Percentiles rank a stretch among this genome's conserved stretches.
phyloP scores from a whole-genome alignment of 2,113 vertebrate species.

The Poeciliopsis occidentalis region DNA sequence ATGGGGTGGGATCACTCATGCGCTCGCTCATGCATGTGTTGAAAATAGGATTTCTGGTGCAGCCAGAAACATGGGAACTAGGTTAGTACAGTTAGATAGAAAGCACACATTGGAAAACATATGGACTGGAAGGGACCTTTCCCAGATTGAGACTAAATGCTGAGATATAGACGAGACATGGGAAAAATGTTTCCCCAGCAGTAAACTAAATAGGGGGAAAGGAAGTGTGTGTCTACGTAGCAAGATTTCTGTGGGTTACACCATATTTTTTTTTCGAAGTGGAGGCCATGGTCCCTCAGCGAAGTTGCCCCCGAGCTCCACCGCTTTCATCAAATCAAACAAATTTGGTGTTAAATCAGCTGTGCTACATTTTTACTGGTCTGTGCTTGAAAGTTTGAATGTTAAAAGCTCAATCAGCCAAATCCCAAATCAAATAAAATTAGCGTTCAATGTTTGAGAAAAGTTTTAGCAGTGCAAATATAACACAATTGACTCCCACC shows the following conservation, averaged over 20 bases:
- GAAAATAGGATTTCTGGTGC: slow-evolving; percentile 98
- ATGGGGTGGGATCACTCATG: slow-evolving; percentile 97
- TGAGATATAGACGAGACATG: background rate
- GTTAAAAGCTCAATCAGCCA: no score
- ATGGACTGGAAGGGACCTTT: slow-evolving; percentile 19
- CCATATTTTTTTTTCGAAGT: no score
- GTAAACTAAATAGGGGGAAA: background rate
- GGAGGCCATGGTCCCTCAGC: no score
- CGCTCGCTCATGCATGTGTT: slow-evolving; percentile 99
- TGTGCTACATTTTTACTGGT: no score
- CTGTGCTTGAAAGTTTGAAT: no score
- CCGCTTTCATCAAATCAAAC: no score
- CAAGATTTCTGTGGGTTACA: background rate
- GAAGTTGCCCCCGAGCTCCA: no score
- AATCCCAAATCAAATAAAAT: no score
- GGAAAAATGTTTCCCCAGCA: slow-evolving; percentile 2
- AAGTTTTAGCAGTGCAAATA: no score
- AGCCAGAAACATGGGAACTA: slow-evolving; percentile 94
- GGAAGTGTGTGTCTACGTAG: background rate
- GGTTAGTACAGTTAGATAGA: slow-evolving; percentile 84
- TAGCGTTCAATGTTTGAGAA: no score
- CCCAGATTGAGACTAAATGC: slow-evolving; percentile 4
- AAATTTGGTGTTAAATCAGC: no score
- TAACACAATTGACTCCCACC: no score
- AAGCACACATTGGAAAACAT: slow-evolving; percentile 47